A percentile compares a stretch with the other conserved stretches of the same genome.
phyloP scores from a whole-genome alignment of 2,888 invertebrate species.

The Taenaris catops region DNA sequence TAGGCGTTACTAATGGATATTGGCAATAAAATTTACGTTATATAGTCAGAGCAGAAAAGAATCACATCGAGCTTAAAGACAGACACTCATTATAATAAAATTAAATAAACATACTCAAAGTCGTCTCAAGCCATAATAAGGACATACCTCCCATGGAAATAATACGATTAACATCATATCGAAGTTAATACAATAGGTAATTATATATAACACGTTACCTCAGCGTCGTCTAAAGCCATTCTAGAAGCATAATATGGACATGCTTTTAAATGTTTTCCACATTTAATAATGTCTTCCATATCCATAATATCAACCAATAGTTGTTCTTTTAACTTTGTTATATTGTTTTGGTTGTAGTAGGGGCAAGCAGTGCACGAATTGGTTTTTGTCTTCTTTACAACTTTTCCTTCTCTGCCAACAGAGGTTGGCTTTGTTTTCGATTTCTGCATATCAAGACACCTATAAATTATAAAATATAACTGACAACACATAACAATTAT shows the following conservation, averaged over 20 bases:
- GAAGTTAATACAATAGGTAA: no score
- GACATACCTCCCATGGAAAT: no score
- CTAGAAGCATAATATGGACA: conserved; percentile 97
- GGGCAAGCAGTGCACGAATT: conserved; percentile 81
- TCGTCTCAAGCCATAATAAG: no score
- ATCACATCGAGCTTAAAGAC: no score
- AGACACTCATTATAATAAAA: no score
- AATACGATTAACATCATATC: no score
- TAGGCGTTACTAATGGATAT: no score
- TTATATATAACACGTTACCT: no score
- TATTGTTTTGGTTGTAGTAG: conserved; percentile 81
- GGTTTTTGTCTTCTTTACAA: conserved; percentile 81
- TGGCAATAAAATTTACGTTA: no score
- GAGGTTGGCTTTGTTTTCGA: conserved; percentile 79
- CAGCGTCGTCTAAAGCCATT: conserved; percentile 89
- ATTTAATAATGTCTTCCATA: conserved; percentile 90
- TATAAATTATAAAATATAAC: conserved; percentile 40
- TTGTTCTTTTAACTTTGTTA: conserved; percentile 82
- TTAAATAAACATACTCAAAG: no score
- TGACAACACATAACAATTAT: no score
- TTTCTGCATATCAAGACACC: conserved; percentile 90
- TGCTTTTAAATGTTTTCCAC: conserved; percentile 84
- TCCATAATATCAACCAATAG: conserved; percentile 87
- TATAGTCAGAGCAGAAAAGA: no score
- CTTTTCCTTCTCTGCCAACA: conserved; percentile 80